phyloP scores from a whole-genome alignment of 1,140 invertebrate genomes.

The Rhyacophila brunnea region DNA sequence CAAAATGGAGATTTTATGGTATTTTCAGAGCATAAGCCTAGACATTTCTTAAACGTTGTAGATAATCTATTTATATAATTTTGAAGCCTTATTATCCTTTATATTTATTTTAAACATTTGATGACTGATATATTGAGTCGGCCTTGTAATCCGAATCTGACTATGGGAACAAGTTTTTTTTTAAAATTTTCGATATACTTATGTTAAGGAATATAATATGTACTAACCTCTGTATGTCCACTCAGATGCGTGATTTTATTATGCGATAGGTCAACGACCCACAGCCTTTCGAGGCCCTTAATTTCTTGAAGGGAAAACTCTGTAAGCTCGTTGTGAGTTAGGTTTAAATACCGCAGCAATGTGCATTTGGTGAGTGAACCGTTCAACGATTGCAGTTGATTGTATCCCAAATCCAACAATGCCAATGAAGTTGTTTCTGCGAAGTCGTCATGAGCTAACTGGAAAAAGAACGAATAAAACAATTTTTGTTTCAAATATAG shows the following conservation, averaged over 20 bases:
- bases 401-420: slow-evolving; percentile 67
- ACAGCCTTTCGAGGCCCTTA: slow-evolving; percentile 65
- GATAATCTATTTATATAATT: too few species aligned
- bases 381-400: slow-evolving; percentile 68
- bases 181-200: too few species aligned
- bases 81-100: too few species aligned
- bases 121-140: too few species aligned
- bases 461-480: slow-evolving; percentile 34
- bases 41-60: too few species aligned
- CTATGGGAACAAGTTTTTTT: too few species aligned
- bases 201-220: too few species aligned
- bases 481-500: too few species aligned
- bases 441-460: slow-evolving; percentile 76
- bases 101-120: too few species aligned
- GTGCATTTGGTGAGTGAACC: slow-evolving; percentile 69
- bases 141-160: too few species aligned
- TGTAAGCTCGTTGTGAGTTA: slow-evolving; percentile 71
- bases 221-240: slow-evolving; percentile 64
- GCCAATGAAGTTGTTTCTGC: slow-evolving; percentile 63
- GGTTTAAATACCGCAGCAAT: slow-evolving; percentile 65
- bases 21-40: too few species aligned
- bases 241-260: slow-evolving; percentile 69
- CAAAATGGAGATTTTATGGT: too few species aligned
- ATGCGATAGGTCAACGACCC: slow-evolving; percentile 69
- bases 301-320: slow-evolving; percentile 78